Base-by-base conservation (phyloP, 1,140 invertebrate species). In the Littorina saxatilis region DNA sequence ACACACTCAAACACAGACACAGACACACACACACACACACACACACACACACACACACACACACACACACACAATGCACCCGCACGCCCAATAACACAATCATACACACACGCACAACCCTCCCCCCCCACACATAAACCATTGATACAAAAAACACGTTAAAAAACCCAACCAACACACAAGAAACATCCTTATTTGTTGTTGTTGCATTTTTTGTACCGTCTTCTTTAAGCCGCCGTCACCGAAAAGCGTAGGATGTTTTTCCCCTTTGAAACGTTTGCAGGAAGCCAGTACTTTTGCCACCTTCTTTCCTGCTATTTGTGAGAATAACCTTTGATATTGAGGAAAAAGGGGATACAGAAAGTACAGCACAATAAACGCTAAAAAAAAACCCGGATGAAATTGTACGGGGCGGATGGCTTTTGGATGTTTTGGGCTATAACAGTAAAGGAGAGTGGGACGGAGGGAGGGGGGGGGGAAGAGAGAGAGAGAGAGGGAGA, bases 1-100 rank as follows among this genome's bases (percentile, higher is more conserved):
- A 63, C 61, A 63, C 61, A 63, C 61, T 1, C 61, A 32, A n/a
- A 63, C 61, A 32, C 61, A 63, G 27, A 72, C 68, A 72, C 68
- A 72, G 9, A 40, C 37, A 72, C 35, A 43, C 68, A 72, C 39
- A 72, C 68, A 72, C 39, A 72, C 39, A 72, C 15, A 40, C 68
- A 72, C 2, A 27, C 37, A 72, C 0, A 43, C 40, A 72, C 37
- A 72, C 68, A 72, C 35, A 72, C 68, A 27, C 17, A 40, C 37
- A 43, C 37, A 72, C 68, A 72, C 37, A 72, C 2, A 20, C 29
- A 40, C 29, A 5, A 47, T 17, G 17, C 43, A 61, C 27, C 9
- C 58, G 7, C 58, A 23, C 58, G 5, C 58, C 7, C 58, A 20
- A 5, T 20, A 5, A 68, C 63, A 72, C 32, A 72, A 35, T 40